A percentile compares a stretch with the other conserved stretches of the same genome.
phyloP scores from a whole-genome alignment of 2,888 invertebrate genomes.

The Morinoia aosen region DNA sequence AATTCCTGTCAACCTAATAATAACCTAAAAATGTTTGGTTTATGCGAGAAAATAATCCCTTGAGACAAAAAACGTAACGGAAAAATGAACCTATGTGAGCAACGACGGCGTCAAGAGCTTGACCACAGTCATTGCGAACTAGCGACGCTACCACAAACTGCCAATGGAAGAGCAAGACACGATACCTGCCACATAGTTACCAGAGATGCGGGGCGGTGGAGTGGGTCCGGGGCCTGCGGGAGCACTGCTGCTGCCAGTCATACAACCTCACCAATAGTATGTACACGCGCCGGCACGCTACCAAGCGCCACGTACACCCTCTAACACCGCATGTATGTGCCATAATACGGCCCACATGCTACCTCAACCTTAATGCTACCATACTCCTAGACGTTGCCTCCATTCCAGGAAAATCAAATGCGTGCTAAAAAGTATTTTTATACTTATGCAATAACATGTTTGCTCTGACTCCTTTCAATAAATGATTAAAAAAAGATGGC shows the following conservation, averaged over 20 bases:
- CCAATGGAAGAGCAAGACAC: slow-evolving; percentile 15
- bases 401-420: not conserved
- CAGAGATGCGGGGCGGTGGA: not conserved
- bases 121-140: not conserved
- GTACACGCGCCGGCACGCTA: not conserved
- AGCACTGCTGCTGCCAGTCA: slow-evolving; percentile 29
- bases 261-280: not conserved
- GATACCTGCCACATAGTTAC: slow-evolving; percentile 43
- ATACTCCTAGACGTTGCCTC: not conserved
- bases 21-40: not conserved
- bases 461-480: not conserved
- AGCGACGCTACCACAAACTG: not conserved
- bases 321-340: not conserved
- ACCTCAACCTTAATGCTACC: not conserved
- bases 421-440: not conserved
- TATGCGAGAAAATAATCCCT: not conserved
- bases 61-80: too few relatives aligned
- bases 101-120: not conserved
- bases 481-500: not conserved
- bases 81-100: not conserved
- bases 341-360: not conserved
- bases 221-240: not conserved
- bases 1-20: not conserved
- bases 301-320: not conserved
- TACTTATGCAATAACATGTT: not conserved